phyloP scores from a whole-genome alignment of 2,797 vertebrate species.

The Poecilia velifera region DNA sequence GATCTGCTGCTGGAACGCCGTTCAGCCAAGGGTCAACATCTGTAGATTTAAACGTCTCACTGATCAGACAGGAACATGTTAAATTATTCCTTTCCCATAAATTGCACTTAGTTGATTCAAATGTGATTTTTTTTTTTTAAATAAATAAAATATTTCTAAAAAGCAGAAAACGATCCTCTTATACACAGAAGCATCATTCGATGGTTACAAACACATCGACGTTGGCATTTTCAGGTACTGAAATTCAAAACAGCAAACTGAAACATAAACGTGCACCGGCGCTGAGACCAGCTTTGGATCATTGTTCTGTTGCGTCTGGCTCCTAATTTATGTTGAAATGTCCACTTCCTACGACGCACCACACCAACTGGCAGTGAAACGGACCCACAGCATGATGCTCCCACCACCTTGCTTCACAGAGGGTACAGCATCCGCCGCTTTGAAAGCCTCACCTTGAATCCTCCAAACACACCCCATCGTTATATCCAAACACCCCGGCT shows the following conservation, averaged over 20 bases:
- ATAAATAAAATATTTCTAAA: not conserved
- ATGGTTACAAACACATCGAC: not conserved
- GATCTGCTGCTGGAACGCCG: constrained; percentile 29
- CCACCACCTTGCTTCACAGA: not conserved
- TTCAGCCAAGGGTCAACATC: constrained; percentile 61
- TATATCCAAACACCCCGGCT: not conserved
- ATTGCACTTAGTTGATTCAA: not conserved
- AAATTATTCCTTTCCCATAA: constrained; percentile 14
- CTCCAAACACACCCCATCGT: not conserved
- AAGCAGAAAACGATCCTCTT: not conserved
- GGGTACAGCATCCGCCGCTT: not conserved
- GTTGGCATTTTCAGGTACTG: not conserved
- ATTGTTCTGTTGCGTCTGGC: not conserved
- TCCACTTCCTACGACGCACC: not conserved
- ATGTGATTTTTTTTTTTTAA: not conserved
- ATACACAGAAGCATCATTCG: not conserved
- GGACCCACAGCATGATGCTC: not conserved
- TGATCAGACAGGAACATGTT: constrained; percentile 27
- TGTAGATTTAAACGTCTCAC: constrained; percentile 28
- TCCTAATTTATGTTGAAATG: not conserved
- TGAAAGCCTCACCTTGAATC: not conserved
- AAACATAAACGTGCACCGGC: not conserved
- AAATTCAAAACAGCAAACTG: not conserved
- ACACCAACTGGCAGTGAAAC: not conserved
- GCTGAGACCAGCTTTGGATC: not conserved